phyloP scores from a whole-genome alignment of 1,140 invertebrate genomes.

The Atopsyche davidsoni region DNA sequence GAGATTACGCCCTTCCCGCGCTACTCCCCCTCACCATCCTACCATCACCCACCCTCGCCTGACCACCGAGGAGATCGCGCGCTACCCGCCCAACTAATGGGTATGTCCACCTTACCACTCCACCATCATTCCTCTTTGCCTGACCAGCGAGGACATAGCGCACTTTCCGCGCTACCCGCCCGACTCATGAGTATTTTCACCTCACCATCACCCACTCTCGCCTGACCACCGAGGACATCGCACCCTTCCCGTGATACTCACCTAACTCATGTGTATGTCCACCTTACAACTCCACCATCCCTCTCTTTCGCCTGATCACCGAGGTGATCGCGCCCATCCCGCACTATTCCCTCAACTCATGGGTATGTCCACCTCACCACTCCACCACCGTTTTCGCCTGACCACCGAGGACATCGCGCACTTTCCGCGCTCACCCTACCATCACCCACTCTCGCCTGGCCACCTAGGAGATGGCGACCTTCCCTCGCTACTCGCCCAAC shows the following conservation, averaged over 20 bases:
- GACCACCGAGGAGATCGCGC: constrained; percentile 74
- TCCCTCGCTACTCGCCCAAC: too few relatives aligned
- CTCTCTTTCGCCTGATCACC: constrained; percentile 78
- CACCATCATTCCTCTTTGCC: constrained; percentile 78
- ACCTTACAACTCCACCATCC: too few relatives aligned
- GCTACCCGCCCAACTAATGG: constrained; percentile 74
- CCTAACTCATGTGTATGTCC: too few relatives aligned
- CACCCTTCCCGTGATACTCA: too few relatives aligned
- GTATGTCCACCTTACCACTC: constrained; percentile 50
- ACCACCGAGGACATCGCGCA: constrained; percentile 77
- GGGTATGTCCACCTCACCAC: constrained; percentile 53
- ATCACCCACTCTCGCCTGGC: too few relatives aligned
- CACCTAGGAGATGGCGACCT: too few relatives aligned
- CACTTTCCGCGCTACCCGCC: constrained; percentile 80
- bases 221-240: too few relatives aligned
- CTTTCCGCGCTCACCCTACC: constrained; percentile 77
- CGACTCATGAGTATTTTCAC: constrained; percentile 67
- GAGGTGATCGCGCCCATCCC: constrained; percentile 78
- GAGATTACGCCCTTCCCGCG: constrained; percentile 76
- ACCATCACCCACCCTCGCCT: constrained; percentile 80
- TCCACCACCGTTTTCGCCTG: constrained; percentile 80
- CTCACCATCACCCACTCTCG: too few relatives aligned
- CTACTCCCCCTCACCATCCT: constrained; percentile 63
- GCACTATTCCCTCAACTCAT: constrained; percentile 71
- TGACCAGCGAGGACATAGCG: constrained; percentile 75